A percentile compares a stretch with the other conserved stretches of the same genome.
Conservation (phyloP, 2,113 vertebrate genomes). For the Amblyornis subalaris region DNA sequence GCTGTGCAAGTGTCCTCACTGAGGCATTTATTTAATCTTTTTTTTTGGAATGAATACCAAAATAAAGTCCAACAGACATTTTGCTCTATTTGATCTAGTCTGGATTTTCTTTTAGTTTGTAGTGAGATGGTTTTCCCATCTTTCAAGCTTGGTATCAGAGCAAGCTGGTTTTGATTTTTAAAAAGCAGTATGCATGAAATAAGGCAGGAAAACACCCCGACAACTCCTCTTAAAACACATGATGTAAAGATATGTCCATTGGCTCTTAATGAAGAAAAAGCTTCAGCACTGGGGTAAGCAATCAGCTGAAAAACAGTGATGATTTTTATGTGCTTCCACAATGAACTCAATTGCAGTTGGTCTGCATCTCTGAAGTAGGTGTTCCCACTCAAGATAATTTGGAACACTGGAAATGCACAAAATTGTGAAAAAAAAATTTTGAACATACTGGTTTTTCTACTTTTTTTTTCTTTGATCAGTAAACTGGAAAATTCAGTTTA, state of each 20-base stretch:
- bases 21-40: neutral
- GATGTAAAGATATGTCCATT: neutral
- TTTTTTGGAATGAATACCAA: neutral
- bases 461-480: neutral
- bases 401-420: neutral
- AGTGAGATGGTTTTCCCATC: neutral
- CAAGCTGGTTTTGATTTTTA: neutral
- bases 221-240: constrained; percentile 10
- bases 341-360: neutral
- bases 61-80: neutral
- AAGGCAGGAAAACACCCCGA: neutral
- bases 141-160: neutral
- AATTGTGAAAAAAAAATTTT: neutral
- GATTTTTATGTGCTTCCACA: neutral
- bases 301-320: neutral
- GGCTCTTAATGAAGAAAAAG: neutral
- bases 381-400: neutral
- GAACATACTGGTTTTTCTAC: fast-evolving
- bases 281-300: neutral
- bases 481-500: neutral
- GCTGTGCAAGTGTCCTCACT: neutral
- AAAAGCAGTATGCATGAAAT: neutral
- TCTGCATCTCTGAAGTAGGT: neutral
- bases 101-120: neutral
- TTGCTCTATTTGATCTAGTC: constrained; percentile 3